Conservation (phyloP, 2,888 invertebrate genomes). For the Cheilosia urbana region DNA sequence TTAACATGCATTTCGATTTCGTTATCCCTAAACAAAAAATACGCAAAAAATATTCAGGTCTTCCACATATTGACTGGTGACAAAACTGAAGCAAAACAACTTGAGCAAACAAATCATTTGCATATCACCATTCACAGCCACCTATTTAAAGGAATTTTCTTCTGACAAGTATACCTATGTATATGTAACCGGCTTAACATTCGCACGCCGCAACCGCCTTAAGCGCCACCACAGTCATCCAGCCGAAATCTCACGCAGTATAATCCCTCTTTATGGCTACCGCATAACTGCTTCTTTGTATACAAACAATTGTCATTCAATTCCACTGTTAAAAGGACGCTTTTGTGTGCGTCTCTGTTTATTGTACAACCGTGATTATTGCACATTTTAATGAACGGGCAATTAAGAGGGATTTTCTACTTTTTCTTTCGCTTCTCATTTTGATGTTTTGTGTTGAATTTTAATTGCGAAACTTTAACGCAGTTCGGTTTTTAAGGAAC, state of each 20-base stretch:
- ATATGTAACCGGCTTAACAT: background rate
- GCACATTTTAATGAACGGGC: constrained; percentile 40
- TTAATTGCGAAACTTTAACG: constrained; percentile 46
- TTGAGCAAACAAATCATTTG: background rate
- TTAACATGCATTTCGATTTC: too few species aligned
- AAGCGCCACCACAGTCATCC: background rate
- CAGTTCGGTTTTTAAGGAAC: constrained; percentile 27
- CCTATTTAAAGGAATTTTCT: background rate
- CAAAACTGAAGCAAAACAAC: too few species aligned
- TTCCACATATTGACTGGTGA: too few species aligned
- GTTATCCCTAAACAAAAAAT: too few species aligned
- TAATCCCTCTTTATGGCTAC: constrained; percentile 35
- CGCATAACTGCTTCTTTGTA: constrained; percentile 33
- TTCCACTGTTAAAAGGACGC: constrained; percentile 4
- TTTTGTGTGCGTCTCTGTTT: background rate
- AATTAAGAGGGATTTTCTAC: constrained; percentile 32
- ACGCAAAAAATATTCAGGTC: too few species aligned
- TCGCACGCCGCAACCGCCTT: background rate
- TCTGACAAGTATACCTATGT: background rate
- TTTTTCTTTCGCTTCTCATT: background rate
- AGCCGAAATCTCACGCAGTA: constrained; percentile 1
- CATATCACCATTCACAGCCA: background rate
- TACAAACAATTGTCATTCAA: constrained; percentile 39
- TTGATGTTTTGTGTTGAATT: constrained; percentile 11
- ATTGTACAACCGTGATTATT: constrained; percentile 43